Evolutionary conservation across 1,140 invertebrate species (phyloP).

Genomic region (Scaptodrosophila lebanonensis): DNA sequence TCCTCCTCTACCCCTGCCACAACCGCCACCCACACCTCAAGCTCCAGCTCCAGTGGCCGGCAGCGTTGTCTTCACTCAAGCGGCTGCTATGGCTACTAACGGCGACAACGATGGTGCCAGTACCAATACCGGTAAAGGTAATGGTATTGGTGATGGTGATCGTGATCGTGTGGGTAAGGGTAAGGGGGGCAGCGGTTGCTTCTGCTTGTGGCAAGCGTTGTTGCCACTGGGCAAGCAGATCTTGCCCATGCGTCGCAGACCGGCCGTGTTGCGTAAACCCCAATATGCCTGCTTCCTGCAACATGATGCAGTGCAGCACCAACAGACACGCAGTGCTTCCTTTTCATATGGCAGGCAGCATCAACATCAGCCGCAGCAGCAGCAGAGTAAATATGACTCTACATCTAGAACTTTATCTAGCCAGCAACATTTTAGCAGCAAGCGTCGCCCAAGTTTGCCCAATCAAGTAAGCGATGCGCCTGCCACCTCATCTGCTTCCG

Average conservation of each 20-base stretch:
- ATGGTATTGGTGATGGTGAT: too few species aligned
- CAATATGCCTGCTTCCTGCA: constrained; percentile 70
- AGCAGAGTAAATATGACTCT: constrained; percentile 19
- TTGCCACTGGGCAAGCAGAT: constrained; percentile 8
- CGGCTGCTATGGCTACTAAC: too few species aligned
- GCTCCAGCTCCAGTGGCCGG: too few species aligned
- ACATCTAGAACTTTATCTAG: constrained; percentile 17
- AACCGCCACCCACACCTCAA: too few species aligned
- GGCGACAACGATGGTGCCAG: too few species aligned
- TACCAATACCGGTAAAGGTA: too few species aligned
- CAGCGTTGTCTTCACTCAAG: too few species aligned
- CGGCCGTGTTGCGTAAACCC: constrained; percentile 60
- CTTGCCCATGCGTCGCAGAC: constrained; percentile 44
- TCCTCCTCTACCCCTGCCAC: too few species aligned
- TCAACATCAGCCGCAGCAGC: constrained; percentile 5
- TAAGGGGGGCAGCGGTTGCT: too few species aligned
- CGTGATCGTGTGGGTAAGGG: too few species aligned
- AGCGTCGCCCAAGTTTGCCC: background rate
- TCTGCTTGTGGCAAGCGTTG: too few species aligned
- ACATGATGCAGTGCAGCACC: constrained; percentile 32
- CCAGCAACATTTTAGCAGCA: constrained; percentile 7
- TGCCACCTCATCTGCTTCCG: background rate
- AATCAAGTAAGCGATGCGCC: background rate
- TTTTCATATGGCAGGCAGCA: constrained; percentile 39
- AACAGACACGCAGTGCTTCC: constrained; percentile 42